phyloP scores from a whole-genome alignment of 1,140 invertebrate genomes.

The Leptinotarsa undecemlineata region DNA sequence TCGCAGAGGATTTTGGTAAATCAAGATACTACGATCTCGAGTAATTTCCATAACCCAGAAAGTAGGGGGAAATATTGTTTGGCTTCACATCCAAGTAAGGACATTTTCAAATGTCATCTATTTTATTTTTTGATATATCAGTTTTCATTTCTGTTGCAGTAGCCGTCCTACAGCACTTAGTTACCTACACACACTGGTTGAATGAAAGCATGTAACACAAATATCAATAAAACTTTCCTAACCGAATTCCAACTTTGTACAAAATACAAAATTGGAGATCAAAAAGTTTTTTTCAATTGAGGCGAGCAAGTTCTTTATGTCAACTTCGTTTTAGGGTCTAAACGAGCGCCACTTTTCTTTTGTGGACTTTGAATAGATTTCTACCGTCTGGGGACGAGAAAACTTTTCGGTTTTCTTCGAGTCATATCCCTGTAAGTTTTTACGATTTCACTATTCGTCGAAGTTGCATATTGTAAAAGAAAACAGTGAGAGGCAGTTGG shows the following conservation, averaged over 20 bases:
- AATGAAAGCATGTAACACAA: neutral
- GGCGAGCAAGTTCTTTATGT: neutral
- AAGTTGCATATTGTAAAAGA: neutral
- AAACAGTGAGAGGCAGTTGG: neutral
- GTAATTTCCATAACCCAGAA: too few relatives aligned
- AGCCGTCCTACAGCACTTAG: too few relatives aligned
- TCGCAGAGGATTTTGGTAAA: too few relatives aligned
- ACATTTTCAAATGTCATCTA: too few relatives aligned
- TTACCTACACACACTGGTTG: neutral
- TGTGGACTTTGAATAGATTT: slow-evolving; percentile 1
- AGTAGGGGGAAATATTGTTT: too few relatives aligned
- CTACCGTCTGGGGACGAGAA: neutral
- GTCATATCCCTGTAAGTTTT: neutral
- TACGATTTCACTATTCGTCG: neutral
- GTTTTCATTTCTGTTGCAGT: too few relatives aligned
- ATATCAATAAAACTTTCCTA: neutral
- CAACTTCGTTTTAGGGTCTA: neutral
- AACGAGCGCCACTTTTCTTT: slow-evolving; percentile 2
- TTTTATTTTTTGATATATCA: too few relatives aligned
- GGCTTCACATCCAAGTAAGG: too few relatives aligned
- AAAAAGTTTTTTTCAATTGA: neutral
- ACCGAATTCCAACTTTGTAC: neutral
- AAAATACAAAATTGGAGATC: slow-evolving; percentile 1
- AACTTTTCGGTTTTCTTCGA: neutral
- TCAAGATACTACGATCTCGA: too few relatives aligned